A percentile compares a stretch with the other conserved stretches of the same genome.
These are phyloP conservation scores for Barnardius zonarius DNA, from an alignment of 2,113 vertebrate genomes.

Conservation along the genomic window DNA sequence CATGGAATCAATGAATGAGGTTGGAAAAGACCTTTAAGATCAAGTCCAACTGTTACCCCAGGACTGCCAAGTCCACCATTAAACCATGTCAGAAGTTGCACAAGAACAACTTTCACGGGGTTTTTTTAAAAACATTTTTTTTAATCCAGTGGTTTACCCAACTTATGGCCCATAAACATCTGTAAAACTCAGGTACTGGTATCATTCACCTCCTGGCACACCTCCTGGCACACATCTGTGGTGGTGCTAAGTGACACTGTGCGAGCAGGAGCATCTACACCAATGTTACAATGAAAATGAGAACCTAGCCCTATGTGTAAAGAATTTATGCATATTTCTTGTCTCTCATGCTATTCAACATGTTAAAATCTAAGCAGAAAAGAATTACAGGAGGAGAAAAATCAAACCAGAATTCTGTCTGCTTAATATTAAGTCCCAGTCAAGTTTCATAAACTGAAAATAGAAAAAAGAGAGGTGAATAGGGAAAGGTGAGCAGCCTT, in stretches of 20 bases:
- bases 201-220: background rate
- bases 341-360: fast-evolving
- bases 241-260: background rate
- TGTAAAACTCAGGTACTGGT: background rate
- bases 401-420: background rate
- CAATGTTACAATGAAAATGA: background rate
- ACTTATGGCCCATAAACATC: background rate
- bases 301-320: background rate
- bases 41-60: background rate
- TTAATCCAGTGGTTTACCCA: background rate
- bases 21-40: background rate
- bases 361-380: background rate
- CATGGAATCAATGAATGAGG: background rate
- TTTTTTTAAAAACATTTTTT: background rate
- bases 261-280: background rate
- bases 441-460: background rate
- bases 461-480: background rate
- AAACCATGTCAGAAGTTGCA: background rate
- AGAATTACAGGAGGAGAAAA: background rate
- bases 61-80: background rate
- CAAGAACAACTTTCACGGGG: background rate
- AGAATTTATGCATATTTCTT: background rate
- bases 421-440: background rate
- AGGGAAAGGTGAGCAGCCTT: background rate
- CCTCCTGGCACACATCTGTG: fast-evolving